Base-by-base conservation (phyloP, 2,113 vertebrate species). In the Onychostoma macrolepis region DNA sequence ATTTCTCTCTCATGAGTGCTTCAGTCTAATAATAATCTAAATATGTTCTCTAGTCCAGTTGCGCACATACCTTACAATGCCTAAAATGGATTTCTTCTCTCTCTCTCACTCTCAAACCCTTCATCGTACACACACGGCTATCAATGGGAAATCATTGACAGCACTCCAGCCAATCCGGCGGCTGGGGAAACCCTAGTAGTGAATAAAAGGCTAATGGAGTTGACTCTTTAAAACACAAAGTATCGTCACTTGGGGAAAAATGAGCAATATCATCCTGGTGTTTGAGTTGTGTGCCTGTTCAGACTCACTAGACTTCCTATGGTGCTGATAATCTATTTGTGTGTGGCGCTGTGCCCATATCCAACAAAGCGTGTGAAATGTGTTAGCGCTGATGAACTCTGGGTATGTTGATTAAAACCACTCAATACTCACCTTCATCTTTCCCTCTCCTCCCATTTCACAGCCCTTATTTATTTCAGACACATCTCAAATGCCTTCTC, bases 151-250 rank as follows among this genome's bases (percentile, higher is more conserved):
- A 80, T 28, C 26, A 56, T 75, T 83, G 72, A 72, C 48, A 45
- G 38, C 69, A 56, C 69, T 75, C 43, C 30, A 26, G 8, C 1
- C 28, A 53, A 50, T 71, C 28, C 28, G 28, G 17, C 13, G 67
- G 43, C 82, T 77, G 45, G 50, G 83, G 38, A 87, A 85, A 78
- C 36, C 61, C 83, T 82, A 83, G 83, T 78, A 4, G 21, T 85
- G 71, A 87, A 82, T 85, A 78, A 77, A 24, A 87, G 77, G 33
- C 77, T 84, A 87, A 89, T 89, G 61, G 78, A 89, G 69, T 63
- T 61, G 71, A 72, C 36, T 36, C 85, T 85, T 77, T 89, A 85
- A 81, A 85, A 69, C 78, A 75, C 81, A 84, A 80, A 80, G 65
- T 13, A 48, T 74, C 71, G 76, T 87, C 88, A 85, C 58, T 87